phyloP scores from a whole-genome alignment of 2,888 invertebrate genomes.

The Charanyca ferruginea region DNA sequence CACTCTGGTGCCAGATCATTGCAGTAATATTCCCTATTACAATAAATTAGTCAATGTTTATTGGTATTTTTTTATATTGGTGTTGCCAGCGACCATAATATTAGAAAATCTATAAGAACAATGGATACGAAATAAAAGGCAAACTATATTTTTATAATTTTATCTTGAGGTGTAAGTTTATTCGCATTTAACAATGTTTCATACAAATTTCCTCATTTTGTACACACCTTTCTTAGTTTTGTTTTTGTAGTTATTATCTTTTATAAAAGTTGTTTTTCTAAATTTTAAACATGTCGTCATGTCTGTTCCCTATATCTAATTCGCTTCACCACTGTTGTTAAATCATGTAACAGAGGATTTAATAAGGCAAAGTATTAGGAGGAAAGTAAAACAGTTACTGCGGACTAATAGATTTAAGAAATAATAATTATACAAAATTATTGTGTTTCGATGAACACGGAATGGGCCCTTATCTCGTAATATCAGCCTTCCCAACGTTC shows the following conservation, averaged over 20 bases:
- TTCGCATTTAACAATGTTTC: slow-evolving; percentile 91
- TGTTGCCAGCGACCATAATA: background rate
- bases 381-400: slow-evolving; percentile 81
- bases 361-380: slow-evolving; percentile 88
- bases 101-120: slow-evolving; percentile 10
- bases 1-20: no score
- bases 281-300: slow-evolving; percentile 90
- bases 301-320: slow-evolving; percentile 90
- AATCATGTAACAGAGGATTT: slow-evolving; percentile 85
- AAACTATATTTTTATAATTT: slow-evolving; percentile 82
- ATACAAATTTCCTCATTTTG: slow-evolving; percentile 91
- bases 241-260: slow-evolving; percentile 88
- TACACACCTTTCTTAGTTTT: slow-evolving; percentile 90
- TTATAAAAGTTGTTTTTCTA: slow-evolving; percentile 91
- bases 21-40: no score
- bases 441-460: slow-evolving; percentile 84
- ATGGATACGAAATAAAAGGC: slow-evolving; percentile 81
- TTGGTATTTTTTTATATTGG: background rate
- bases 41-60: no score
- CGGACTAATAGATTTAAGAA: slow-evolving; percentile 80
- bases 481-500: slow-evolving; percentile 82
- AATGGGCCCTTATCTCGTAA: slow-evolving; percentile 84
- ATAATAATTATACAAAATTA: slow-evolving; percentile 85
- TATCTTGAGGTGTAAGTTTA: slow-evolving; percentile 91
- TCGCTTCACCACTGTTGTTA: slow-evolving; percentile 88